These are phyloP conservation scores for Lepus townsendii DNA, from an alignment of 2,797 vertebrate genomes.

Conservation along the genomic window DNA sequence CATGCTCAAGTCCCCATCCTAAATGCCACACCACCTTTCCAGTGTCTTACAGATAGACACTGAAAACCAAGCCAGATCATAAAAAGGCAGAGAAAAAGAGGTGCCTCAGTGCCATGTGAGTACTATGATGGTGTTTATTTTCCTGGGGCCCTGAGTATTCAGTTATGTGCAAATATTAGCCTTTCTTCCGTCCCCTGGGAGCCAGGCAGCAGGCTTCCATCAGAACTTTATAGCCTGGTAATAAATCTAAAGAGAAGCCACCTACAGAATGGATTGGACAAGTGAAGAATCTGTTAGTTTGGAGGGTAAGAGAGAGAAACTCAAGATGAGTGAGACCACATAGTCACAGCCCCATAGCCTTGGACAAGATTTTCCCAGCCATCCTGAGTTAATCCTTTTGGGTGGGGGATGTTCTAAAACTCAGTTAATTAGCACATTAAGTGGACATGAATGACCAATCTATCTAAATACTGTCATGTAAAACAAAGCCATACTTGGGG, in stretches of 20 bases:
- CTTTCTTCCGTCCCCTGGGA: not conserved
- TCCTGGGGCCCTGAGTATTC: conserved; percentile 49
- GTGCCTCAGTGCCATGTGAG: not conserved
- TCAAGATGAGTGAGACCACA: not conserved
- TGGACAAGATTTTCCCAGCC: not conserved
- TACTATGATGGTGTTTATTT: conserved; percentile 18
- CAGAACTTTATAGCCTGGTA: conserved; percentile 23
- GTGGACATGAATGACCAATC: not conserved
- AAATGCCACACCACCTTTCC: not conserved
- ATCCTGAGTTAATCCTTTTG: not conserved
- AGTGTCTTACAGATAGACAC: not conserved
- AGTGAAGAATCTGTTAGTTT: not conserved
- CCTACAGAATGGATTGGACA: not conserved
- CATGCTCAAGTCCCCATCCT: not conserved
- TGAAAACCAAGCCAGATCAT: not conserved
- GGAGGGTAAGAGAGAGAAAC: not conserved
- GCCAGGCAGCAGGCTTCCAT: conserved; percentile 18
- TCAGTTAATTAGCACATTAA: not conserved
- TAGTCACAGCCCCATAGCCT: not conserved
- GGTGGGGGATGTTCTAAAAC: not conserved
- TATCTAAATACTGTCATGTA: not conserved
- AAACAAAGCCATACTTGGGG: not conserved
- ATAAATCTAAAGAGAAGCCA: conserved; percentile 39
- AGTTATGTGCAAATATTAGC: conserved; percentile 64
- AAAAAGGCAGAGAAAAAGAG: not conserved